Conservation (phyloP, 2,113 vertebrate species). For the Furnarius figulus region DNA sequence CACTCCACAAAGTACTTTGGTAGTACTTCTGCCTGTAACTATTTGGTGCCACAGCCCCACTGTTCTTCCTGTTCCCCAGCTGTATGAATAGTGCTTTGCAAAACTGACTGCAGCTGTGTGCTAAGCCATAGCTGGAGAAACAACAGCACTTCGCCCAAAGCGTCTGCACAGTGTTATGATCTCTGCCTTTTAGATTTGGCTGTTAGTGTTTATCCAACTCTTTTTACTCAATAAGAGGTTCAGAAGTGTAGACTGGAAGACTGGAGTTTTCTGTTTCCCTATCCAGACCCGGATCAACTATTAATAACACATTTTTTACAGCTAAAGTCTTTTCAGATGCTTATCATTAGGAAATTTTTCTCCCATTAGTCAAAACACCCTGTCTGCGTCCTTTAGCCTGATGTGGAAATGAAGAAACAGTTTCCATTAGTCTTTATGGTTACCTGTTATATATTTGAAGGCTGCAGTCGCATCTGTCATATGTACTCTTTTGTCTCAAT, state of each 20-base stretch:
- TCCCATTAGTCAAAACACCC: not conserved
- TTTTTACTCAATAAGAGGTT: not conserved
- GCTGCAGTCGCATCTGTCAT: not conserved
- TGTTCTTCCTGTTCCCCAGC: not conserved
- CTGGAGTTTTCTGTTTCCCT: not conserved
- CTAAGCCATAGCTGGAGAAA: not conserved
- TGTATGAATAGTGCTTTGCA: not conserved
- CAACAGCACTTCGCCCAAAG: rapidly evolving
- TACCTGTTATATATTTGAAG: not conserved
- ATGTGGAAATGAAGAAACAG: not conserved
- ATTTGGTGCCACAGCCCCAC: not conserved
- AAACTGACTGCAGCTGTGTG: not conserved
- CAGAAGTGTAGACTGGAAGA: not conserved
- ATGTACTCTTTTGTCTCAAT: not conserved
- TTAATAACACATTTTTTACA: constrained; percentile 4
- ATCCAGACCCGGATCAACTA: not conserved
- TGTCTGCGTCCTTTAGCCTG: not conserved
- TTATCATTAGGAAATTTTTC: constrained; percentile 1
- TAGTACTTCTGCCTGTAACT: not conserved
- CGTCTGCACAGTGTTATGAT: not conserved
- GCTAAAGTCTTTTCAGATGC: not conserved
- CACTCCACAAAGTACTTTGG: not conserved
- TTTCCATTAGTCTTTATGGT: not conserved
- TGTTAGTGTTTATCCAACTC: not conserved
- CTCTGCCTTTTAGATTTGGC: not conserved